Conservation (phyloP, 2,797 vertebrate genomes). For the Intellagama lesueurii region DNA sequence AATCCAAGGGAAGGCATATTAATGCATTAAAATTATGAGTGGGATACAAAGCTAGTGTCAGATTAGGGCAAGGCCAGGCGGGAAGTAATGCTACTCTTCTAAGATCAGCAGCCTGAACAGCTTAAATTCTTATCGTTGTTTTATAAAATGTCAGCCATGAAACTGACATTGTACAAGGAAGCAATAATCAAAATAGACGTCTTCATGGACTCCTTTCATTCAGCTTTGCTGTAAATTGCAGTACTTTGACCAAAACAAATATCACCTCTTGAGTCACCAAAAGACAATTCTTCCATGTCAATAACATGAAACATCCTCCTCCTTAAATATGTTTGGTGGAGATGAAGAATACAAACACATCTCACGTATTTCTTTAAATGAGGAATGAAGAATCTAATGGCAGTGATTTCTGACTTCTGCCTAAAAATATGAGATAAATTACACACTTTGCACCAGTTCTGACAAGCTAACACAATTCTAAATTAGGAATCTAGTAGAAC, state of each 20-base stretch:
- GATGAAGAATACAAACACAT: not conserved
- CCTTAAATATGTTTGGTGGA: not conserved
- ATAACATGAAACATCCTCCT: not conserved
- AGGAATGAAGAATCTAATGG: not conserved
- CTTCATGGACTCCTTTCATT: not conserved
- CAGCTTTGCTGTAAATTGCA: not conserved
- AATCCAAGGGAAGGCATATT: slow-evolving; percentile 8
- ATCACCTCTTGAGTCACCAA: not conserved
- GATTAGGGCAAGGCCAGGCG: not conserved
- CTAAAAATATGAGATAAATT: not conserved
- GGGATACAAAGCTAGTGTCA: not conserved
- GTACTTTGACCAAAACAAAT: not conserved
- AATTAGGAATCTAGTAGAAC: not conserved
- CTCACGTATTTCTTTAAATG: not conserved
- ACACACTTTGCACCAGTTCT: not conserved
- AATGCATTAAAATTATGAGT: not conserved
- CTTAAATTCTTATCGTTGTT: slow-evolving; percentile 12
- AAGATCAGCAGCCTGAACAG: not conserved
- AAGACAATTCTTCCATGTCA: not conserved
- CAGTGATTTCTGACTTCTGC: not conserved
- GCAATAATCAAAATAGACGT: not conserved
- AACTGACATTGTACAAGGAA: not conserved
- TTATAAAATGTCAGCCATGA: not conserved
- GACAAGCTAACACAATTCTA: not conserved
- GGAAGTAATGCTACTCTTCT: not conserved